Evolutionary conservation across 2,888 invertebrate genomes (phyloP).

Genomic region (Hyposoter didymator): DNA sequence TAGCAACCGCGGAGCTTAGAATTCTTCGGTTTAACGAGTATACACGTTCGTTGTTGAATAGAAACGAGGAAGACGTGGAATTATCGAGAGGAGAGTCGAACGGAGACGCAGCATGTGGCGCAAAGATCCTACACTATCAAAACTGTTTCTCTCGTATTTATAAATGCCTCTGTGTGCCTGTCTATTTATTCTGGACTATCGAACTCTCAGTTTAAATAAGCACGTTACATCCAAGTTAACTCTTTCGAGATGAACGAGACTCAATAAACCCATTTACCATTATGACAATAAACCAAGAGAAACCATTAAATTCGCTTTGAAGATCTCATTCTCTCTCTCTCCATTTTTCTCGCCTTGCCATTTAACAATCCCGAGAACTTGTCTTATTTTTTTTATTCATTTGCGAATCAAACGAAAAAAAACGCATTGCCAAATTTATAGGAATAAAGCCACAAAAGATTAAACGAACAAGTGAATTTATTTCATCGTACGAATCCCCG

Average conservation of each 20-base stretch:
- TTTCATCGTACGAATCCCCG: background rate
- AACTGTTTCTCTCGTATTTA: conserved; percentile 16
- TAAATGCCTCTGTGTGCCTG: background rate
- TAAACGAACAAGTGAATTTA: background rate
- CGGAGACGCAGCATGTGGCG: conserved; percentile 3
- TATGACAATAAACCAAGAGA: conserved; percentile 60
- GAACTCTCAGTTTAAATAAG: conserved; percentile 63
- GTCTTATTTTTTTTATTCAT: conserved; percentile 21
- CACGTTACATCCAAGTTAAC: conserved; percentile 63
- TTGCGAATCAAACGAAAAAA: background rate
- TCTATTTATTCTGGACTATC: conserved; percentile 50
- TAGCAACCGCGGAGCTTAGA: conserved; percentile 67
- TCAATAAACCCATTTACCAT: conserved; percentile 64
- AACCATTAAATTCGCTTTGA: conserved; percentile 54
- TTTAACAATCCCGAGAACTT: conserved; percentile 47
- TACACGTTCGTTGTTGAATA: conserved; percentile 55
- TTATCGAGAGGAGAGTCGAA: conserved; percentile 30
- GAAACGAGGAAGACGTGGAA: conserved; percentile 31
- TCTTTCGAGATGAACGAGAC: conserved; percentile 64
- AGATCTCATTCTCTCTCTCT: conserved; percentile 25
- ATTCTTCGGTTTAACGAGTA: conserved; percentile 76
- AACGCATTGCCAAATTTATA: background rate
- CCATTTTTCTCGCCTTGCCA: conserved; percentile 15
- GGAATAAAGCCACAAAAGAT: background rate
- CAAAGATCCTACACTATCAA: conserved; percentile 21